Conservation (phyloP, 2,113 vertebrate genomes). For the Baryphthengus martii region DNA sequence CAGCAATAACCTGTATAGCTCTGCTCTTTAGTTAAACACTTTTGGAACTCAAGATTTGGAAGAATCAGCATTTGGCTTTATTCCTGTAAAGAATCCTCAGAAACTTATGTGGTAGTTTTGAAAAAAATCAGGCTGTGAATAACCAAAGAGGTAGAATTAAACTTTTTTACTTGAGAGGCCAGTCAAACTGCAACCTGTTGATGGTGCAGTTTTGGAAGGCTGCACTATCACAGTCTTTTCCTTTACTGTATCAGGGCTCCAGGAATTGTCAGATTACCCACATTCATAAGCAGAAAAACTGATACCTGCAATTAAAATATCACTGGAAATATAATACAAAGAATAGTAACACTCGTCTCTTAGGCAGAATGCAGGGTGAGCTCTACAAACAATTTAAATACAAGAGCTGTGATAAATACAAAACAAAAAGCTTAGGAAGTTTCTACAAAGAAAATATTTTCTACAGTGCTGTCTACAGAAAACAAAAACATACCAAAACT, state of each 20-base stretch:
- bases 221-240: not conserved
- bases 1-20: not conserved
- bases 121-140: not conserved
- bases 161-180: not conserved
- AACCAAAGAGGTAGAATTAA: not conserved
- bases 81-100: not conserved
- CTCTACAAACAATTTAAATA: not conserved
- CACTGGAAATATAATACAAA: not conserved
- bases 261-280: not conserved
- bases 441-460: not conserved
- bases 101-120: not conserved
- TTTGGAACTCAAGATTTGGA: not conserved
- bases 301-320: not conserved
- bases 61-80: not conserved
- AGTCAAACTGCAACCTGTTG: not conserved
- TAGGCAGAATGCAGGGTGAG: not conserved
- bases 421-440: not conserved
- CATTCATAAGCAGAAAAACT: not conserved
- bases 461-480: not conserved
- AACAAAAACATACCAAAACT: not conserved
- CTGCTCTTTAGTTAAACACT: not conserved
- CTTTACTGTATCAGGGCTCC: not conserved
- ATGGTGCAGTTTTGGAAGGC: not conserved
- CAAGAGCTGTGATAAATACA: not conserved
- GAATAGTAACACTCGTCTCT: not conserved